Percentiles rank a stretch among this genome's conserved stretches.
Conservation (phyloP, 1,140 invertebrate genomes). For the Arion vulgaris region DNA sequence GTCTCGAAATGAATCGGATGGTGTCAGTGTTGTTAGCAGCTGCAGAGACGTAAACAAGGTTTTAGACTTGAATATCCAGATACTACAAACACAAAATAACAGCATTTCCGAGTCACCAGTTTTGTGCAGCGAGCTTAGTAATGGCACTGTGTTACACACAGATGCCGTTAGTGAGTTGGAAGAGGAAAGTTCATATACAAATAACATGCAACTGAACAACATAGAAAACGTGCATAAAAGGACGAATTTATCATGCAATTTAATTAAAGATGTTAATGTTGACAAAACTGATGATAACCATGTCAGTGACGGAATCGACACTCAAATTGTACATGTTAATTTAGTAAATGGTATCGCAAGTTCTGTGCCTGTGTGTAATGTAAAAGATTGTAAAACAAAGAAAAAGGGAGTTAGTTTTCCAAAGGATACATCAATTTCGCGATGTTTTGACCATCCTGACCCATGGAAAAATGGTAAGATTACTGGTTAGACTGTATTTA, state of each 20-base stretch:
- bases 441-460: slow-evolving; percentile 84
- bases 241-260: neutral
- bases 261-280: too few species aligned
- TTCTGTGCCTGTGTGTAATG: neutral
- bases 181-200: neutral
- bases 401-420: slow-evolving; percentile 80
- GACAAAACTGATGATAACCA: neutral
- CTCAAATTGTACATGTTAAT: neutral
- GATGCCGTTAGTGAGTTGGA: neutral
- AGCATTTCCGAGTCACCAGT: neutral
- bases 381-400: neutral
- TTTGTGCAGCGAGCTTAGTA: neutral
- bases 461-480: slow-evolving; percentile 82
- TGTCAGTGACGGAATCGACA: neutral
- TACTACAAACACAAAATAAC: neutral
- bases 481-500: too few species aligned
- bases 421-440: slow-evolving; percentile 82
- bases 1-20: neutral
- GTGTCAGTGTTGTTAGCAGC: neutral
- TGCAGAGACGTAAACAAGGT: neutral
- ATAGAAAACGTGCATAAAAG: neutral
- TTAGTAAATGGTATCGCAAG: neutral
- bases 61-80: neutral
- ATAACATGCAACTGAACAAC: neutral
- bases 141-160: neutral